Evolutionary conservation across 2,888 invertebrate species (phyloP).

Genomic region (Bhutanitis thaidina): DNA sequence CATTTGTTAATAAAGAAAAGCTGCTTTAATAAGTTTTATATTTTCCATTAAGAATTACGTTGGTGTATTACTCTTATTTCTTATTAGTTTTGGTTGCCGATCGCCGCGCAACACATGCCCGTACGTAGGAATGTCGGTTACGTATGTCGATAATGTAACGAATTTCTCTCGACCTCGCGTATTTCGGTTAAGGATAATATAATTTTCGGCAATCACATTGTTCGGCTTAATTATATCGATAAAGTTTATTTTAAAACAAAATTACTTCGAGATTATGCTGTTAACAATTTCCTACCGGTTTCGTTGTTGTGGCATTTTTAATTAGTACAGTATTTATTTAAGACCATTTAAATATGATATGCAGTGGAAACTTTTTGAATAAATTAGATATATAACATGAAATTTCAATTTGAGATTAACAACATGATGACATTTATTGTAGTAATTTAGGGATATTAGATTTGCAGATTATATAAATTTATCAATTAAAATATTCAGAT

Average conservation of each 20-base stretch:
- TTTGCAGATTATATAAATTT: too few species aligned
- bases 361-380: neutral
- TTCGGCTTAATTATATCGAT: constrained; percentile 7
- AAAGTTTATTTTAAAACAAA: constrained; percentile 10
- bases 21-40: neutral
- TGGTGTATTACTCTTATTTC: neutral
- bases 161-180: constrained; percentile 25
- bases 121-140: constrained; percentile 1
- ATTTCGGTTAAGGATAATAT: constrained; percentile 20
- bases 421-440: too few species aligned
- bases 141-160: constrained; percentile 11
- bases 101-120: neutral
- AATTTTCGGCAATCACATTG: constrained; percentile 20
- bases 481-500: too few species aligned
- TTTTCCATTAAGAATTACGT: constrained; percentile 13
- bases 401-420: too few species aligned
- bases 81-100: constrained; percentile 5
- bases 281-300: constrained; percentile 6
- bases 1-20: too few species aligned
- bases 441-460: too few species aligned
- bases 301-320: neutral
- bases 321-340: neutral
- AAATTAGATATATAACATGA: too few species aligned
- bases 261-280: constrained; percentile 1
- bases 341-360: neutral